A percentile compares a stretch with the other conserved stretches of the same genome.
These are phyloP conservation scores for Liparis tanakae DNA, from an alignment of 2,797 vertebrate genomes.

Conservation along the genomic window DNA sequence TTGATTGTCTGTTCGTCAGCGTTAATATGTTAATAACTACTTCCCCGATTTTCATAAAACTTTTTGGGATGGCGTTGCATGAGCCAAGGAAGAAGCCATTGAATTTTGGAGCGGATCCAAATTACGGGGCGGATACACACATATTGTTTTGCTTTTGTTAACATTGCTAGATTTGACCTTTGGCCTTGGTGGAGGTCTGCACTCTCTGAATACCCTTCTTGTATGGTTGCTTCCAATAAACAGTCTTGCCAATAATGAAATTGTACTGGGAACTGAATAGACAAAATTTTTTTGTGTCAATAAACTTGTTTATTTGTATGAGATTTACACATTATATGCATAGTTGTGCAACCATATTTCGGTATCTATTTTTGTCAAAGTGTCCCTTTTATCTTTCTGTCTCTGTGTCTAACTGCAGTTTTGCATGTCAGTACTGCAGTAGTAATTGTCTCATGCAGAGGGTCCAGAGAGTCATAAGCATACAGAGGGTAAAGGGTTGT, in stretches of 20 bases:
- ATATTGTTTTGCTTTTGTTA: background rate
- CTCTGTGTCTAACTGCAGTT: conserved; percentile 42
- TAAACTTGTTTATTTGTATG: conserved; percentile 27
- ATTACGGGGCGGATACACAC: background rate
- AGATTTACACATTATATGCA: background rate
- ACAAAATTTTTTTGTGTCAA: no score
- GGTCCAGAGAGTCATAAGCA: conserved; percentile 48
- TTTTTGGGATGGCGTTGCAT: no score
- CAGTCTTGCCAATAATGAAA: no score
- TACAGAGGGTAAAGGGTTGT: conserved; percentile 36
- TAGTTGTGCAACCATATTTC: conserved; percentile 17
- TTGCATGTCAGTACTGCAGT: conserved; percentile 42
- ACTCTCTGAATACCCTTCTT: background rate
- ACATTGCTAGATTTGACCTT: background rate
- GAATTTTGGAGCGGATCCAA: background rate
- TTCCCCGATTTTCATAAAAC: background rate
- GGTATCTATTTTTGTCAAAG: conserved; percentile 26
- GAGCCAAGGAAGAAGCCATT: background rate
- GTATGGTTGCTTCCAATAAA: no score
- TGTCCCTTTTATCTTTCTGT: conserved; percentile 36
- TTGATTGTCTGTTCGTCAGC: background rate
- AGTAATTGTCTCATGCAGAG: conserved; percentile 52
- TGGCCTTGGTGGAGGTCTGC: background rate
- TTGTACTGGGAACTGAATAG: no score
- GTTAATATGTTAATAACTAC: background rate